phyloP scores from a whole-genome alignment of 2,797 vertebrate genomes.

The Tapirus indicus region DNA sequence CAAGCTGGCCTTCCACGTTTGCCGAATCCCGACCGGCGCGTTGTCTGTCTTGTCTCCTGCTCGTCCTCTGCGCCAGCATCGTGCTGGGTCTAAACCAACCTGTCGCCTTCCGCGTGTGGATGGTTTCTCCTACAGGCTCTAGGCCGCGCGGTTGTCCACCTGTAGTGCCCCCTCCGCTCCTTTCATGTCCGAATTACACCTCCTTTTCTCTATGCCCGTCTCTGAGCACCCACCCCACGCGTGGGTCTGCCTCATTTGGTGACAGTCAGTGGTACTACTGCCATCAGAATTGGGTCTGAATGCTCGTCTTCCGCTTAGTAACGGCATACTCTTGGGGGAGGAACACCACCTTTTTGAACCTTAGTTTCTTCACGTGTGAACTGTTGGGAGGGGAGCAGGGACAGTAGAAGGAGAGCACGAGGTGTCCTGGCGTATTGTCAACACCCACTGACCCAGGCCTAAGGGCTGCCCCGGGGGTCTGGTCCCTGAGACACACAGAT shows the following conservation, averaged over 20 bases:
- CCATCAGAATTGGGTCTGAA: background rate
- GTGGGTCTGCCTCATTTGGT: no score
- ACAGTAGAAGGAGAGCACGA: rapidly evolving
- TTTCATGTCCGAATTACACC: rapidly evolving
- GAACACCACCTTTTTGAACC: background rate
- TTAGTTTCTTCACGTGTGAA: background rate
- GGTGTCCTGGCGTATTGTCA: background rate
- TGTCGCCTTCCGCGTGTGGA: rapidly evolving
- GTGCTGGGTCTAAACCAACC: rapidly evolving
- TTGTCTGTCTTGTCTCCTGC: no score
- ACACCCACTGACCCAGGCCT: background rate
- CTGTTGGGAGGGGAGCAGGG: background rate
- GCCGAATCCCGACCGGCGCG: background rate
- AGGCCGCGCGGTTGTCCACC: rapidly evolving
- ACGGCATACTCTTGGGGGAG: background rate
- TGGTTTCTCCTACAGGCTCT: rapidly evolving
- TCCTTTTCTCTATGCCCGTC: rapidly evolving
- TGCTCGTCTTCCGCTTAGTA: background rate
- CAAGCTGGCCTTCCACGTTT: background rate
- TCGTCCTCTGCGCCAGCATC: background rate
- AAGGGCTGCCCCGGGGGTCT: rapidly evolving
- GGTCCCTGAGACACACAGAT: background rate
- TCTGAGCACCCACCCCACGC: background rate
- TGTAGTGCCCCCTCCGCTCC: no score
- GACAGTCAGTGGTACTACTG: rapidly evolving